A percentile compares a stretch with the other conserved stretches of the same genome.
Conservation (phyloP, 2,113 vertebrate genomes). For the Tachycineta bicolor region DNA sequence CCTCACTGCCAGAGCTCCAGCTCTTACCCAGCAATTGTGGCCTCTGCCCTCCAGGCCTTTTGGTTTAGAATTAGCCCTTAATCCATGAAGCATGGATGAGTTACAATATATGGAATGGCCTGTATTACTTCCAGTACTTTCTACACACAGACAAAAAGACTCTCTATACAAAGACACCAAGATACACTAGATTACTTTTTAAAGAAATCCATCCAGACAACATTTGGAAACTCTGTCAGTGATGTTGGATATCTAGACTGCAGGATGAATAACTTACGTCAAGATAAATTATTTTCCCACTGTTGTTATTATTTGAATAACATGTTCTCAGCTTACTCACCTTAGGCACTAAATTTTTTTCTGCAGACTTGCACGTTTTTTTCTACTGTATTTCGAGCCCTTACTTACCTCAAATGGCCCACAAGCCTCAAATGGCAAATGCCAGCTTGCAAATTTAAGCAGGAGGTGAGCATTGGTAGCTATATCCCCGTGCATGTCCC, state of each 20-base stretch:
- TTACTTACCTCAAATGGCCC: background rate
- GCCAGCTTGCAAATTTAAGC: background rate
- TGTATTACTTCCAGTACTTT: background rate
- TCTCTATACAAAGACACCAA: background rate
- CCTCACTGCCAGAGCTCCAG: background rate
- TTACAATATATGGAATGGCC: background rate
- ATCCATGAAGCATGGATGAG: background rate
- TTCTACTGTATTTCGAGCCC: background rate
- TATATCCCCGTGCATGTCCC: background rate
- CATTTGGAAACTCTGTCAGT: background rate
- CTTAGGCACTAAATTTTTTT: conserved; percentile 4
- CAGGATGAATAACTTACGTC: conserved; percentile 3
- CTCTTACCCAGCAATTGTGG: background rate
- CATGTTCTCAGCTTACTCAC: conserved; percentile 41
- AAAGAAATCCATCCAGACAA: background rate
- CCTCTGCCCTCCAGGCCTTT: background rate
- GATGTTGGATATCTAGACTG: background rate
- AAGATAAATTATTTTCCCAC: conserved; percentile 15
- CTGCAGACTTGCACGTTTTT: background rate
- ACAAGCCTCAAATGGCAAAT: background rate
- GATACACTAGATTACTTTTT: background rate
- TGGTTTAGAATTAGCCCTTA: background rate
- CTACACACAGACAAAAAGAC: background rate
- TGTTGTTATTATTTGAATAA: conserved; percentile 25
- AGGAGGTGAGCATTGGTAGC: background rate